These are phyloP conservation scores for Athalia cordata DNA, from an alignment of 2,888 invertebrate species.

Conservation along the genomic window DNA sequence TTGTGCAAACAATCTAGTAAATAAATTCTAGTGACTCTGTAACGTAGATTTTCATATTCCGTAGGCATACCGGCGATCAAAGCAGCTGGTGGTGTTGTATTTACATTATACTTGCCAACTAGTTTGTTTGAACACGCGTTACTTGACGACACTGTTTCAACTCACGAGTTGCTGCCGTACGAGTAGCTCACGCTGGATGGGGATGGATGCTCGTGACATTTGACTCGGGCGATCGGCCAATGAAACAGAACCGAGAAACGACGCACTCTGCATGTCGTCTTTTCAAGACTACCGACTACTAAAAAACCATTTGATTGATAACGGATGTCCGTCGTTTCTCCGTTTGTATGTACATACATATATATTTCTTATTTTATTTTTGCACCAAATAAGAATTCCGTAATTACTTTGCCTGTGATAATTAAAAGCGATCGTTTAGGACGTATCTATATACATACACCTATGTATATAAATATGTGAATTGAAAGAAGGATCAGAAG, in stretches of 20 bases:
- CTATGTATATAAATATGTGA: background rate
- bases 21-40: background rate
- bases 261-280: slow-evolving; percentile 53
- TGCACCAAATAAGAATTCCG: too few relatives aligned
- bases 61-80: slow-evolving; percentile 12
- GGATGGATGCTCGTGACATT: too few relatives aligned
- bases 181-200: too few relatives aligned
- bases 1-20: slow-evolving; percentile 8
- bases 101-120: slow-evolving; percentile 35
- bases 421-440: too few relatives aligned
- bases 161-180: background rate
- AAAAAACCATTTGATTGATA: slow-evolving; percentile 29
- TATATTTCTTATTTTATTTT: slow-evolving; percentile 48
- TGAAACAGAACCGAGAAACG: slow-evolving; percentile 43
- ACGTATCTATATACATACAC: background rate
- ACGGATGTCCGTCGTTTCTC: background rate
- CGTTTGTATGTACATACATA: slow-evolving; percentile 45
- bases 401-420: too few relatives aligned
- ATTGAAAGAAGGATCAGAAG: too few relatives aligned
- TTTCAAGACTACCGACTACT: slow-evolving; percentile 29
- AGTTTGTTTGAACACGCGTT: slow-evolving; percentile 33
- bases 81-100: slow-evolving; percentile 13
- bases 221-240: slow-evolving; percentile 20
- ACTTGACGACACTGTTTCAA: slow-evolving; percentile 29
- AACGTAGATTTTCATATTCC: slow-evolving; percentile 16